phyloP scores from a whole-genome alignment of 2,888 invertebrate species.

The Xanthorhoe designata region DNA sequence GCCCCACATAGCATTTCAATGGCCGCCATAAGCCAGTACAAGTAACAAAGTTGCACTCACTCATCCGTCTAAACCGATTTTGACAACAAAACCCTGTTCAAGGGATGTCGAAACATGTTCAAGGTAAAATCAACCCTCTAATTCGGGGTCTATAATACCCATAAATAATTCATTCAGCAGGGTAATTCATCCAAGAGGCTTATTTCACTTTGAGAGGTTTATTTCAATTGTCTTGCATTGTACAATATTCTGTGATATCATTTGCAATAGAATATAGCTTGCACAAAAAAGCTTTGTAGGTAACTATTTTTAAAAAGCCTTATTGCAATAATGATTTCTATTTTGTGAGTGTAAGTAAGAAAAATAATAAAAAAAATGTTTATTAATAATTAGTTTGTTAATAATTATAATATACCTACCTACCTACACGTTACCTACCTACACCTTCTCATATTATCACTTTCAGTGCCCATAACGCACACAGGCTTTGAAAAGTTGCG shows the following conservation, averaged over 20 bases:
- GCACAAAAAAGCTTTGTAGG: background rate
- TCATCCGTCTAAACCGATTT: conserved; percentile 10
- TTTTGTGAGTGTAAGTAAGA: too few species aligned
- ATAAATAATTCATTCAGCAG: conserved; percentile 76
- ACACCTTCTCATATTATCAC: too few species aligned
- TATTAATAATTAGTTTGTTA: too few species aligned
- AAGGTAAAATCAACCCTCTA: conserved; percentile 60
- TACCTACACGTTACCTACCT: too few species aligned
- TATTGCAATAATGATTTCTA: too few species aligned
- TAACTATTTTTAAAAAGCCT: background rate
- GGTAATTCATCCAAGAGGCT: conserved; percentile 52
- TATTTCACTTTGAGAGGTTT: conserved; percentile 4
- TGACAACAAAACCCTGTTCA: conserved; percentile 18
- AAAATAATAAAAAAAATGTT: too few species aligned
- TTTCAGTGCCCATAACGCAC: too few species aligned
- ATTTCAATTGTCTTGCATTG: background rate
- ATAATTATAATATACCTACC: too few species aligned
- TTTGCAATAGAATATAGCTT: background rate
- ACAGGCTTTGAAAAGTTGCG: too few species aligned
- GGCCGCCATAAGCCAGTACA: background rate
- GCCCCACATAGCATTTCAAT: background rate
- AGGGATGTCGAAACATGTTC: conserved; percentile 50
- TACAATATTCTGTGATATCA: background rate
- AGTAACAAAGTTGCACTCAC: background rate
- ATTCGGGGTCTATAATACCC: conserved; percentile 62